These are phyloP conservation scores for Stichopus horrens DNA, from an alignment of 53 echinoderm and acorn worm species.

Conservation along the genomic window DNA sequence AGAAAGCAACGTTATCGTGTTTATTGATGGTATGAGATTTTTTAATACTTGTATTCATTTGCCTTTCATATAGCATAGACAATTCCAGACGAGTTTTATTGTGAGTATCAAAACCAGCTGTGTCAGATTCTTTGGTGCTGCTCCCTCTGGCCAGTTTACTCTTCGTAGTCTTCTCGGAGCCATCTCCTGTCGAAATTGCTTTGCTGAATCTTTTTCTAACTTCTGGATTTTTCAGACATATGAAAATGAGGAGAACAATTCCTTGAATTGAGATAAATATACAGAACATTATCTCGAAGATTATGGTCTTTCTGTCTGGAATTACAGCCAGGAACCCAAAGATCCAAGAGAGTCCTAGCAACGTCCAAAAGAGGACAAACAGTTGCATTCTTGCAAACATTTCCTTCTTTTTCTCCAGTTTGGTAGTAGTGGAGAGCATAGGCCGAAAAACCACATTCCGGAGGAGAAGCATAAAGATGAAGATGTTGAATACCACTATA, in stretches of 20 bases:
- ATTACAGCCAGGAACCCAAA: slow-evolving; percentile 8
- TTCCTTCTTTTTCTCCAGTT: background rate
- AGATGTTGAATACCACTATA: background rate
- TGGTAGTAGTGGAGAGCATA: background rate
- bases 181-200: background rate
- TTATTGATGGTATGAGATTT: too few species aligned
- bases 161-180: too few species aligned
- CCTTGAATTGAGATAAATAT: slow-evolving; percentile 11
- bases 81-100: too few species aligned
- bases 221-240: background rate
- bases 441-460: slow-evolving; percentile 3
- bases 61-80: too few species aligned
- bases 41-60: too few species aligned
- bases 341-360: slow-evolving; percentile 5
- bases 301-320: background rate
- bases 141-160: too few species aligned
- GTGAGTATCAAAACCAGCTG: too few species aligned
- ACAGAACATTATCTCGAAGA: background rate
- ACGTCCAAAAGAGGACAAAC: slow-evolving; percentile 8
- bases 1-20: too few species aligned
- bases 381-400: slow-evolving; percentile 7
- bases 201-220: background rate
- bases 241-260: background rate
- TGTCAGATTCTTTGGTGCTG: too few species aligned
- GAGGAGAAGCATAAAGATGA: background rate